These are phyloP conservation scores for Seriola rivoliana DNA, from an alignment of 2,113 vertebrate genomes.

Conservation along the genomic window DNA sequence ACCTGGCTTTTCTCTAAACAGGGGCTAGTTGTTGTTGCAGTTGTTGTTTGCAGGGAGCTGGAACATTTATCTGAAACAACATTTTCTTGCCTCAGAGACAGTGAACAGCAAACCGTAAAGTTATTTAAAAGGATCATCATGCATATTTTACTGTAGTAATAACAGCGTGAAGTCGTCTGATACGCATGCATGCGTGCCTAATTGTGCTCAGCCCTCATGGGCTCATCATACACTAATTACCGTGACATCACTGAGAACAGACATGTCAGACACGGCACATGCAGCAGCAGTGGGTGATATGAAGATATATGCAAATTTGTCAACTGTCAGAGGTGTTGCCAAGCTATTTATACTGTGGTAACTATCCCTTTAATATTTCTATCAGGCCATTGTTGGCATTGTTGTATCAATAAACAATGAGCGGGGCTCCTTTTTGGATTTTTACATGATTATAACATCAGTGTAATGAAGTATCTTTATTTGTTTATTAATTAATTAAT, in stretches of 20 bases:
- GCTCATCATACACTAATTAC: background rate
- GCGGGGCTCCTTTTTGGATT: background rate
- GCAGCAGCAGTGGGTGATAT: background rate
- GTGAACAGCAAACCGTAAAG: background rate
- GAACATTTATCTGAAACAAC: constrained; percentile 4
- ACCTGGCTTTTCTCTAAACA: background rate
- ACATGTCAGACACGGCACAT: constrained; percentile 9
- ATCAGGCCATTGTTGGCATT: background rate
- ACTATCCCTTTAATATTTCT: background rate
- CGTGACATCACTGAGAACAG: background rate
- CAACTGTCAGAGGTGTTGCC: background rate
- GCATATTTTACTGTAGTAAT: constrained; percentile 4
- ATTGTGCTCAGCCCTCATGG: background rate
- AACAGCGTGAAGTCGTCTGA: background rate
- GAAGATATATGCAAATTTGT: constrained; percentile 1
- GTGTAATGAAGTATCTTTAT: background rate
- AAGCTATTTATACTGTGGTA: background rate
- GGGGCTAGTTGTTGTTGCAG: too few relatives aligned
- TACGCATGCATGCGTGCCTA: background rate
- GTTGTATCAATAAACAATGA: background rate
- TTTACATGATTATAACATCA: background rate
- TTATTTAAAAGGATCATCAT: background rate
- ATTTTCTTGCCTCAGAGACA: constrained; percentile 12
- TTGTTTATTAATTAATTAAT: background rate
- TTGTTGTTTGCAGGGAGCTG: background rate